Evolutionary conservation across 2,888 invertebrate species (phyloP), one percentile per base, ranked within the genome.

Genomic region (Cantharis flavilabris): DNA sequence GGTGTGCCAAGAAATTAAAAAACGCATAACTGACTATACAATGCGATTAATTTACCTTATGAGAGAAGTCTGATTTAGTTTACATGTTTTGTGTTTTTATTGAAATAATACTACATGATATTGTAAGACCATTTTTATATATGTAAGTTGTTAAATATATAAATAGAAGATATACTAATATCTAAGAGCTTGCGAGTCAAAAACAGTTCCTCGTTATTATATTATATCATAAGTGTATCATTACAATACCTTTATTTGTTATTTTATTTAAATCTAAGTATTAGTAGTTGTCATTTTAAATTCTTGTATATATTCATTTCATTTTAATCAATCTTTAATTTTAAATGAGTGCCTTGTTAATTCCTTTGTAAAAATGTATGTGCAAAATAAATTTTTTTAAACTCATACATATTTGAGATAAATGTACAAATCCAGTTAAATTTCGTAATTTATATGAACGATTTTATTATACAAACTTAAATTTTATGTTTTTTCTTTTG

Each of bases 401-500:
- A 69, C 13, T 72, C 73, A 76, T 75, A 64, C 33, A 75, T 76
- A 70, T 73, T 70, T 28, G 65, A 70, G 28, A 62, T 62, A 71
- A 75, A 71, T 76, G 75, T 76, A 75, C 73, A 73, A 78, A 76
- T 63, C 23, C 67, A 73, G 33, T 62, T 11, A 70, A 70, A 69
- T 69, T 30, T 73, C 64, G 70, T 71, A 76, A 74, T 77, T 70
- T 76, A 77, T 75, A 73, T 77, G 79, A 77, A 76, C 76, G 79
- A 79, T 79, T 77, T 80, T 80, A 80, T 79, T 79, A 78, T 73
- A 71, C 67, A 67, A 63, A 76, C 79, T 78, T 80, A 78, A 81
- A 81, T 80, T 81, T 82, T 81, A 76, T 80, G 81, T 82, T 83
- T 81, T 81, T 81, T 82, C 81, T 80, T 84, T 80, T 80, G 79